Evolutionary conservation across 2,888 invertebrate genomes (phyloP), one percentile per base, ranked within the genome.

Genomic region (Gnatocerus cornutus): DNA sequence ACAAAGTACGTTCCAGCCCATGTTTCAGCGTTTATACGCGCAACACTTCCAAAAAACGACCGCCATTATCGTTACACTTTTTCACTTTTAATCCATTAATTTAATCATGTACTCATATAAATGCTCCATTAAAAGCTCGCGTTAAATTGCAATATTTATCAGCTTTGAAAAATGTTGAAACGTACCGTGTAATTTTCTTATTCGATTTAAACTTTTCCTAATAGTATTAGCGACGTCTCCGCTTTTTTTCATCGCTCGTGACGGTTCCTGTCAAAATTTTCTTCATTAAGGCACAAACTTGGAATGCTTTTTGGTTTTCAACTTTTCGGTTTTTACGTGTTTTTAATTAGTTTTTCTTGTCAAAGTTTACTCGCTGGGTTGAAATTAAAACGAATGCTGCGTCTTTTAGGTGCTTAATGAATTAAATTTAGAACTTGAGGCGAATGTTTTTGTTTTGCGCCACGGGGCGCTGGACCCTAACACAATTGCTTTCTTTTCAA

Each of bases 251-350:
- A 9, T 16, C 7, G 29, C 10, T 43, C 33, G 14, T 33, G 30
- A 55, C 27, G 16, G 16, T 39, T 45, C 64, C 68, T 69, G 72
- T 74, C 76, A 73, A 75, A 76, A 75, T 73, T 74, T 69, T 72
- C 71, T 72, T 73, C 74, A 72, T 75, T 76, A 75, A 76, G 73
- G 71, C 71, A 71, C 37, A 48, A 68, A 53, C 33, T 45, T 37
- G 16, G 16, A n/a, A 27, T 43, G 41, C 33, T 27, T 43, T 45
- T 12, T n/a, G 8, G 10, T 37, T 58, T 14, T 39, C 12, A 39
- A 10, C 46, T 59, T 48, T 12, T 14, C 14, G 13, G 59, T 52
- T 59, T 61, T 53, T 16, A 43, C 59, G 45, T 67, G 41, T 67
- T 67, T 65, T 53, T 67, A 67, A 67, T 67, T 67, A 67, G 67